Percentiles rank a stretch among this genome's conserved stretches.
Evolutionary conservation across 2,888 invertebrate genomes (phyloP).

Genomic region (Tenthredo notha): DNA sequence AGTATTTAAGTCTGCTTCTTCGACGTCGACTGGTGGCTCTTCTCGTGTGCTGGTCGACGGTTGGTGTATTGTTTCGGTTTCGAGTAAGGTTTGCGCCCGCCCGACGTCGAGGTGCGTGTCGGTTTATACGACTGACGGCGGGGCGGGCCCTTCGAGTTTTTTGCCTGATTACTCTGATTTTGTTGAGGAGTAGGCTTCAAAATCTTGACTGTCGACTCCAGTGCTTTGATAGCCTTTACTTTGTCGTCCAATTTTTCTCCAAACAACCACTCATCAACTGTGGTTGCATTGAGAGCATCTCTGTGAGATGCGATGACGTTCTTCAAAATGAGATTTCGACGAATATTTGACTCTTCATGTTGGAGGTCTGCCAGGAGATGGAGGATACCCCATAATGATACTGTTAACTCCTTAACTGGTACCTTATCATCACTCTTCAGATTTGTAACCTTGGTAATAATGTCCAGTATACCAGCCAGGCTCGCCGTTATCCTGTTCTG

Average conservation of each 20-base stretch:
- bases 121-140: neutral
- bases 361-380: slow-evolving; percentile 58
- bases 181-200: slow-evolving; percentile 14
- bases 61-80: neutral
- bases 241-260: slow-evolving; percentile 52
- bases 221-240: slow-evolving; percentile 54
- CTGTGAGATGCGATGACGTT: slow-evolving; percentile 55
- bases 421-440: no score
- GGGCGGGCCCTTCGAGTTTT: slow-evolving; percentile 32
- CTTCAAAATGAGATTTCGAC: slow-evolving; percentile 52
- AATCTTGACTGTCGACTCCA: slow-evolving; percentile 54
- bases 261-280: slow-evolving; percentile 56
- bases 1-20: slow-evolving; percentile 54
- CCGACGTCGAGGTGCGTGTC: neutral
- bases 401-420: neutral
- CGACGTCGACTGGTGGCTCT: neutral
- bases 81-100: neutral
- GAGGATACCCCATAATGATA: slow-evolving; percentile 23
- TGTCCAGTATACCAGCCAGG: slow-evolving; percentile 52
- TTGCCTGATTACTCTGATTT: slow-evolving; percentile 2
- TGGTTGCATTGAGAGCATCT: slow-evolving; percentile 54
- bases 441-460: neutral
- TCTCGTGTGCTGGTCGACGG: neutral
- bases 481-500: slow-evolving; percentile 56
- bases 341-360: slow-evolving; percentile 56